Conservation (phyloP, 1,140 invertebrate genomes). For the Drosophila pachea region DNA sequence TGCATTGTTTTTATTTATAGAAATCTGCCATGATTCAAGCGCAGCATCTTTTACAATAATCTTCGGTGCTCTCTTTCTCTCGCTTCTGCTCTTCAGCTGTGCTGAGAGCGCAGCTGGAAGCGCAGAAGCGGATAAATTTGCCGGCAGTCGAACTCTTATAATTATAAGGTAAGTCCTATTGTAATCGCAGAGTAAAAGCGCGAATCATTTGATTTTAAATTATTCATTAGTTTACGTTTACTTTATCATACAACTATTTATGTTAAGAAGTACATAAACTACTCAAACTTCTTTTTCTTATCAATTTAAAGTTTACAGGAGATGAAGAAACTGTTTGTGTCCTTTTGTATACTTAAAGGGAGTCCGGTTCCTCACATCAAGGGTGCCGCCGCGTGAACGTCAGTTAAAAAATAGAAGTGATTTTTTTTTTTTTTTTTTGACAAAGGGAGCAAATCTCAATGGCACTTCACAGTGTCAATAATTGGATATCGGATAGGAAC, state of each 20-base stretch:
- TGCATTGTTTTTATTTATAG: constrained; percentile 32
- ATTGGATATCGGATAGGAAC: constrained; percentile 53
- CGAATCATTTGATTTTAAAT: too few relatives aligned
- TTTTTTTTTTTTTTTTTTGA: constrained; percentile 5
- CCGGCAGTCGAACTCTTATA: constrained; percentile 14
- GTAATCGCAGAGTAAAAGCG: too few relatives aligned
- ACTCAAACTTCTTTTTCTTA: too few relatives aligned
- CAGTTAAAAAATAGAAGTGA: neutral
- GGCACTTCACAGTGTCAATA: constrained; percentile 58
- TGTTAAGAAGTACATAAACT: too few relatives aligned
- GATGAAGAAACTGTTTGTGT: too few relatives aligned
- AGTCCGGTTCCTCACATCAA: too few relatives aligned
- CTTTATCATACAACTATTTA: too few relatives aligned
- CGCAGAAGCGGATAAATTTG: constrained; percentile 28
- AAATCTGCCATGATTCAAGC: neutral
- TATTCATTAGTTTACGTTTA: too few relatives aligned
- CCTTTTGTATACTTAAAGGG: too few relatives aligned
- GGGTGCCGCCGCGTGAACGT: too few relatives aligned
- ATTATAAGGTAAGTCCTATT: neutral
- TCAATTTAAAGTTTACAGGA: too few relatives aligned
- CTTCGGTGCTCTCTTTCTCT: neutral
- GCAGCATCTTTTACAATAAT: neutral
- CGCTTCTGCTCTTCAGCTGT: neutral
- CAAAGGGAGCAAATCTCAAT: constrained; percentile 18
- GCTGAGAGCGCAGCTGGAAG: neutral